Conservation (phyloP, 2,888 invertebrate species). For the Drosophila paramelanica region DNA sequence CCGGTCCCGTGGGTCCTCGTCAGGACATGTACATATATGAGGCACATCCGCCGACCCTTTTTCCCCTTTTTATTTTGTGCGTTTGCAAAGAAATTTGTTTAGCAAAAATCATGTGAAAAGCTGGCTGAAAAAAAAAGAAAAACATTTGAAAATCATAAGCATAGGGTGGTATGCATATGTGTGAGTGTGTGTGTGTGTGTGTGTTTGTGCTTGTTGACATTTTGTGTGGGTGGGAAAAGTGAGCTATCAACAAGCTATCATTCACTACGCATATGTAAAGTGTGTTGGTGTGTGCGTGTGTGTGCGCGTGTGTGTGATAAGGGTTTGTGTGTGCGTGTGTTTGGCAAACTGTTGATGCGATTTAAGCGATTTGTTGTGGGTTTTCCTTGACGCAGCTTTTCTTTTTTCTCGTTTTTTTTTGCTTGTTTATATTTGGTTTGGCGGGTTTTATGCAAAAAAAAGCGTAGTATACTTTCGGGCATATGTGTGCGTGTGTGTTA, state of each 20-base stretch:
- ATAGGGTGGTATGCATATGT: conserved; percentile 17
- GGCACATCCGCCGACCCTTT: conserved; percentile 44
- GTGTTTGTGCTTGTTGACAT: conserved; percentile 68
- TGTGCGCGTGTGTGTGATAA: conserved; percentile 29
- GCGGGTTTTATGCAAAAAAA: conserved; percentile 62
- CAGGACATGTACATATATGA: conserved; percentile 33
- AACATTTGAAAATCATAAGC: conserved; percentile 76
- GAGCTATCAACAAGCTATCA: conserved; percentile 80
- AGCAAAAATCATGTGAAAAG: conserved; percentile 74
- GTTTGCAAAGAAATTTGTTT: conserved; percentile 60
- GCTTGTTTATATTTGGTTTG: conserved; percentile 58
- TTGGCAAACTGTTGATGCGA: conserved; percentile 81
- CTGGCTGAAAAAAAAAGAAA: conserved; percentile 42
- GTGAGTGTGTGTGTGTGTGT: conserved; percentile 4
- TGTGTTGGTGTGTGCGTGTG: conserved; percentile 34
- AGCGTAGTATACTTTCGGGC: conserved; percentile 59
- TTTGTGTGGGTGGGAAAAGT: conserved; percentile 63
- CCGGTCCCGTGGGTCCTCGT: conserved; percentile 50
- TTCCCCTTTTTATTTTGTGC: conserved; percentile 49
- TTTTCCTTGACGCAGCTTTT: conserved; percentile 46
- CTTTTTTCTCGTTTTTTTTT: conserved; percentile 4
- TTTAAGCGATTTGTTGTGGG: conserved; percentile 81
- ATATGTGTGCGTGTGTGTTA: conserved; percentile 29
- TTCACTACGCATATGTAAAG: conserved; percentile 73
- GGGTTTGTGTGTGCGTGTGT: conserved; percentile 41